Base-by-base conservation (phyloP, 2,888 invertebrate genomes). In the Calephelis perditalis region DNA sequence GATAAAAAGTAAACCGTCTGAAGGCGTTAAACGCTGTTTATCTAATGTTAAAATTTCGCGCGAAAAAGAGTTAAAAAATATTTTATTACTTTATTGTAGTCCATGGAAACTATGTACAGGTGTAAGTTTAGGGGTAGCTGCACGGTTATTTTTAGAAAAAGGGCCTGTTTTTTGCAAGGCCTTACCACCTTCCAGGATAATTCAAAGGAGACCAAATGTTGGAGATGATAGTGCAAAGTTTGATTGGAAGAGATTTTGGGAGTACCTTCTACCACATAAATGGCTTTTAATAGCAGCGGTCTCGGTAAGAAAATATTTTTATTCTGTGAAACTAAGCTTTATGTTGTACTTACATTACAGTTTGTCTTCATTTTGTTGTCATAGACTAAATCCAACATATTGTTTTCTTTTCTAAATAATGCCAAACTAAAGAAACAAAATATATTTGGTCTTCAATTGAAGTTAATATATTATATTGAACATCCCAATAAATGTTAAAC, bases 231-330 rank as follows among this genome's bases (percentile, higher is more conserved):
- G 92, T 68, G 78, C 91, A 0, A 91, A 92, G 65, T 97, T 97
- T 85, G 95, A 96, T 75, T 97, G 97, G 97, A 87, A 80, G 26
- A 93, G 92, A 64, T 93, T 98, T 65, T 93, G 95, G 80, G 75
- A 86, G 11, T 94, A 97, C 76, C 81, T 98, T 3, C 90, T 92
- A 74, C 96, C 96, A 36, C 95, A 97, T 78, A 85, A 95, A 64
- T 94, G 94, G 92, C 92, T 95, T 67, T 91, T 98, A 59, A 73
- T 94, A 7, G 93, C 94, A 61, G 97, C 98, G 62, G 91, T 98
- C 72, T 91, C 92, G 72, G 97, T 97, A 85, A 93, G 94, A 92
- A 72, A 26, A 56, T 57, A 12, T 35, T 26, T 43, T 36, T 58
- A 45, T 36, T 55, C 3, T 10, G 8, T 44, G 10, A 43, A 56